phyloP scores from a whole-genome alignment of 1,140 invertebrate genomes.

The Luehdorfia chinensis region DNA sequence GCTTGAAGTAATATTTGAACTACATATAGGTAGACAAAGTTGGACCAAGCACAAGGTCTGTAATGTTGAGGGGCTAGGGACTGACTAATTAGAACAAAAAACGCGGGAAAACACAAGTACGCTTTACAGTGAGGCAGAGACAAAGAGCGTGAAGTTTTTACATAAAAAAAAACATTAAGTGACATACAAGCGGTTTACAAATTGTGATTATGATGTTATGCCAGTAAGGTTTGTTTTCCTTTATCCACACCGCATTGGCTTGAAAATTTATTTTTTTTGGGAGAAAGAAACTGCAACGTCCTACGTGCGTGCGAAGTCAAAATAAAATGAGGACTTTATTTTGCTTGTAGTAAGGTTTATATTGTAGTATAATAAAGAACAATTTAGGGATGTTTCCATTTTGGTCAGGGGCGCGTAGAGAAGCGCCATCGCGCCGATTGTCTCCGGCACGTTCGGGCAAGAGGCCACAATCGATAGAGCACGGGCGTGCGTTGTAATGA shows the following conservation, averaged over 20 bases:
- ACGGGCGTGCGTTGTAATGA: constrained; percentile 74
- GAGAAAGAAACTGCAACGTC: constrained; percentile 27
- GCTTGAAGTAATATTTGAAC: constrained; percentile 4
- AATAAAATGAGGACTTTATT: constrained; percentile 21
- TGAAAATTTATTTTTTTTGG: constrained; percentile 59
- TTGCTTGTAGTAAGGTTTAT: constrained; percentile 11
- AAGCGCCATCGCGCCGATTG: constrained; percentile 72
- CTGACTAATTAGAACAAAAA: constrained; percentile 76
- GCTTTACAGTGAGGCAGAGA: constrained; percentile 75
- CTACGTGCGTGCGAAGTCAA: constrained; percentile 8
- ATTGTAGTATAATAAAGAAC: constrained; percentile 16
- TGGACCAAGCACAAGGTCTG: constrained; percentile 41
- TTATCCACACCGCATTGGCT: constrained; percentile 37
- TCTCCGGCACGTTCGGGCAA: constrained; percentile 70
- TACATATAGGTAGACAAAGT: constrained; percentile 14
- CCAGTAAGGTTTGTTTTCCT: constrained; percentile 35
- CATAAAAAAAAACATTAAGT: constrained; percentile 21
- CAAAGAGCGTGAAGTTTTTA: constrained; percentile 54
- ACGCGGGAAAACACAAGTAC: constrained; percentile 74
- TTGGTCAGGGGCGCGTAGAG: constrained; percentile 55
- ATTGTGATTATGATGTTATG: constrained; percentile 40
- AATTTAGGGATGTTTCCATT: constrained; percentile 27
- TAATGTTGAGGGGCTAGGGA: constrained; percentile 60
- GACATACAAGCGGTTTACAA: constrained; percentile 14
- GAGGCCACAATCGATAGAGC: constrained; percentile 75